phyloP scores from a whole-genome alignment of 2,113 vertebrate genomes.

The Ellobius talpinus region DNA sequence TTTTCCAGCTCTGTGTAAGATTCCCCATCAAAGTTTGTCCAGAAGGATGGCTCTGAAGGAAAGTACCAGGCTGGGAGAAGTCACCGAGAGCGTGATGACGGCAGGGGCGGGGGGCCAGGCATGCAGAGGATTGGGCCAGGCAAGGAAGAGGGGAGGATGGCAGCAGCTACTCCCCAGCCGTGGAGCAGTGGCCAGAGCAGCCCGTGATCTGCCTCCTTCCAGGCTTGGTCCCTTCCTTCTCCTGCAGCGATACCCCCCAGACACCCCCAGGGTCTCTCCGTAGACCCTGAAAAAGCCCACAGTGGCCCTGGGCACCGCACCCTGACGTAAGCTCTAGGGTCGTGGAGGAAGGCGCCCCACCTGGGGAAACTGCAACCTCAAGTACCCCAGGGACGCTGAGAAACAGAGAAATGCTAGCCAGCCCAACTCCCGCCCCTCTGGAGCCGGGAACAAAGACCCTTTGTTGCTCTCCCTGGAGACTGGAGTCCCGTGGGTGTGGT shows the following conservation, averaged over 20 bases:
- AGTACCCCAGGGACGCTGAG: neutral
- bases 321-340: slow-evolving; percentile 61
- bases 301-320: slow-evolving; percentile 56
- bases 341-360: neutral
- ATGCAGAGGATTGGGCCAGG: neutral
- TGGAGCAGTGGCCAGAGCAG: slow-evolving; percentile 52
- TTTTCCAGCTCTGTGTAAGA: slow-evolving; percentile 92
- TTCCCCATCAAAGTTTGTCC: slow-evolving; percentile 97
- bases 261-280: neutral
- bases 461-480: slow-evolving; percentile 79
- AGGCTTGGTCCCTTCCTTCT: slow-evolving; percentile 17
- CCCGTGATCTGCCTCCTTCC: slow-evolving; percentile 64
- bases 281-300: neutral
- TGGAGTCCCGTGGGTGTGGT: slow-evolving; percentile 79
- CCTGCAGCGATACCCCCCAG: neutral
- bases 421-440: slow-evolving; percentile 59
- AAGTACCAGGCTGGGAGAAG: slow-evolving; percentile 83
- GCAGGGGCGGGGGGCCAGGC: slow-evolving; percentile 64
- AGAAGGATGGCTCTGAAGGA: slow-evolving; percentile 79
- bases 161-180: slow-evolving; percentile 37
- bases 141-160: neutral
- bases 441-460: slow-evolving; percentile 81
- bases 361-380: neutral
- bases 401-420: neutral
- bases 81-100: neutral